phyloP scores from a whole-genome alignment of 2,888 invertebrate species.

The Drosophila algonquin region DNA sequence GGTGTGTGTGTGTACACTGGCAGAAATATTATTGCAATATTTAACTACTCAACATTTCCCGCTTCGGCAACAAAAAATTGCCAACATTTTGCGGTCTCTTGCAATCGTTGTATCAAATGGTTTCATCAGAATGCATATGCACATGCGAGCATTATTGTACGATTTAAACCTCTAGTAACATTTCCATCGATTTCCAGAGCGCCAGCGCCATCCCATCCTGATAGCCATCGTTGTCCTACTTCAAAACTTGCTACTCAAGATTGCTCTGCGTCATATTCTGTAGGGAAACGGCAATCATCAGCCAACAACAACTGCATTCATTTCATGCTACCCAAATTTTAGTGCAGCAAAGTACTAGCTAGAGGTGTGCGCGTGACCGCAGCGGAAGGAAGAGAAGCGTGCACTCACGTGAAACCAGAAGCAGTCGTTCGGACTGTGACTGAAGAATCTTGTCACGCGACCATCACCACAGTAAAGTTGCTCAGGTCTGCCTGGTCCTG shows the following conservation, averaged over 20 bases:
- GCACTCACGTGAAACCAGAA: not conserved
- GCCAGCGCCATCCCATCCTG: not conserved
- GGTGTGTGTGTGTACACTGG: constrained; percentile 15
- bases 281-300: constrained; percentile 28
- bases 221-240: constrained; percentile 41
- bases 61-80: not conserved
- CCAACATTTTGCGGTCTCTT: constrained; percentile 1
- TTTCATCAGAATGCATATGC: constrained; percentile 1
- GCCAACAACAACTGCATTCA: constrained; percentile 33
- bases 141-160: not conserved
- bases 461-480: constrained; percentile 16
- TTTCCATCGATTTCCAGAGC: constrained; percentile 28
- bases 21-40: constrained; percentile 15
- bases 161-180: constrained; percentile 15
- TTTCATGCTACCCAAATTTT: constrained; percentile 32
- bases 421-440: not conserved
- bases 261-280: constrained; percentile 40
- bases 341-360: constrained; percentile 9
- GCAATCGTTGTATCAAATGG: not conserved
- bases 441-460: not conserved
- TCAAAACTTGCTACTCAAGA: constrained; percentile 42
- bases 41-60: constrained; percentile 6
- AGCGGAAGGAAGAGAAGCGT: not conserved
- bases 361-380: not conserved
- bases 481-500: constrained; percentile 16